Evolutionary conservation across 2,888 invertebrate species (phyloP), one percentile per base, ranked within the genome.

Genomic region (Lycaena phlaeas): DNA sequence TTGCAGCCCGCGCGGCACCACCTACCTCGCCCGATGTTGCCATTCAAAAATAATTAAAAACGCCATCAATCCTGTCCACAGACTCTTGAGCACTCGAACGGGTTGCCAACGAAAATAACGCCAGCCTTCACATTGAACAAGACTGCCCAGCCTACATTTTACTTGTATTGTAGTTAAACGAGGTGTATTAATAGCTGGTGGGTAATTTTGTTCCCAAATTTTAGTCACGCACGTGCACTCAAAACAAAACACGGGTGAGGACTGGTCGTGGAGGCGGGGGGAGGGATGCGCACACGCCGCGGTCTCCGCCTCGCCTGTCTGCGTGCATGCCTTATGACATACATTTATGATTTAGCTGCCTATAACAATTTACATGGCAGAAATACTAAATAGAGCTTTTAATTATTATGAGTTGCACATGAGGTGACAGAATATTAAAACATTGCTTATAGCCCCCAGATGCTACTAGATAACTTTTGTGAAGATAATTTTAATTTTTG

Each of bases 1-100:
- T n/a, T 52, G 53, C 57, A 78, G 75, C 59, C 74, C 61, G 74
- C 69, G 57, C 63, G 77, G 76, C 76, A 67, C 72, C 75, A 53
- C 52, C 57, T 55, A 50, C 50, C 31, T 37, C 42, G 37, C 42
- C 41, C 43, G 44, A 46, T 50, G 45, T 49, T 47, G 49, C 51
- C 51, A 54, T 53, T 49, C 44, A 40, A 44, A 48, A 51, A 45
- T 49, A 45, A 48, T 44, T 46, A 44, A 48, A 47, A 48, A 26
- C 30, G 15, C 40, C 40, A 40, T 31, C 12, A 31, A 44, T 38
- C 28, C 42, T 41, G 43, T 41, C 26, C 36, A 38, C 43, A 41
- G 17, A 15, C 22, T 30, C n/a, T 30, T 15, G 15, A 30, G 15
- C 15, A 29, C 36, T 7, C 22, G 18, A 3, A 18, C 41, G 41